These are phyloP conservation scores for Paradisaea rubra DNA, from an alignment of 2,113 vertebrate genomes.

Conservation along the genomic window DNA sequence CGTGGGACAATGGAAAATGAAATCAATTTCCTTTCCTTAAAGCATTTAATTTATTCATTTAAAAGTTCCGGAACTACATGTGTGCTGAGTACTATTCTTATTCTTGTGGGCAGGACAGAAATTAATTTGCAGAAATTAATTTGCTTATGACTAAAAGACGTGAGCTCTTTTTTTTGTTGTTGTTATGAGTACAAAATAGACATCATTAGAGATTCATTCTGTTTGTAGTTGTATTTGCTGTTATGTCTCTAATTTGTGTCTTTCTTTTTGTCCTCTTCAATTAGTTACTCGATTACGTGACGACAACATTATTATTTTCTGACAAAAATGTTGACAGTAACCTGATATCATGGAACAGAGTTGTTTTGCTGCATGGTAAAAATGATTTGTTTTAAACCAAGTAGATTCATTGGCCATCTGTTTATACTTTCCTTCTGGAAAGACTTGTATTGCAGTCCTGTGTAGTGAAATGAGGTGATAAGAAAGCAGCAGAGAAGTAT, in stretches of 20 bases:
- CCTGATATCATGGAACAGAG: constrained; percentile 93
- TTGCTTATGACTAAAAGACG: background rate
- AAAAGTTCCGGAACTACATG: background rate
- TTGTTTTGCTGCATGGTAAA: constrained; percentile 92
- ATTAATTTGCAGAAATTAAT: background rate
- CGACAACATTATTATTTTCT: constrained; percentile 89
- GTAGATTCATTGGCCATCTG: background rate
- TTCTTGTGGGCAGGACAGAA: background rate
- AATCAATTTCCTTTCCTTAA: background rate
- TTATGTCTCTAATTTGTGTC: background rate
- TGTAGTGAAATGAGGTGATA: background rate
- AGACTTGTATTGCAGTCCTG: background rate
- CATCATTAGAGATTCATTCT: background rate
- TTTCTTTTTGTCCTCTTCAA: background rate
- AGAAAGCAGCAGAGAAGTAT: background rate
- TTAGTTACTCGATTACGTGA: constrained; percentile 93
- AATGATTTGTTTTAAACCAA: background rate
- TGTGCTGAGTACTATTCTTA: background rate
- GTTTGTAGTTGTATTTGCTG: background rate
- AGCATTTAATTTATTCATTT: background rate
- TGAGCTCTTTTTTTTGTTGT: background rate
- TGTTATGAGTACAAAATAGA: background rate
- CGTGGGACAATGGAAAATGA: background rate
- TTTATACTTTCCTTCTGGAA: background rate
- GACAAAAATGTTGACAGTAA: constrained; percentile 94